Percentiles rank a stretch among this genome's conserved stretches.
These are phyloP conservation scores for Pemphigus obesinymphae DNA, from an alignment of 1,140 invertebrate genomes.

Conservation along the genomic window DNA sequence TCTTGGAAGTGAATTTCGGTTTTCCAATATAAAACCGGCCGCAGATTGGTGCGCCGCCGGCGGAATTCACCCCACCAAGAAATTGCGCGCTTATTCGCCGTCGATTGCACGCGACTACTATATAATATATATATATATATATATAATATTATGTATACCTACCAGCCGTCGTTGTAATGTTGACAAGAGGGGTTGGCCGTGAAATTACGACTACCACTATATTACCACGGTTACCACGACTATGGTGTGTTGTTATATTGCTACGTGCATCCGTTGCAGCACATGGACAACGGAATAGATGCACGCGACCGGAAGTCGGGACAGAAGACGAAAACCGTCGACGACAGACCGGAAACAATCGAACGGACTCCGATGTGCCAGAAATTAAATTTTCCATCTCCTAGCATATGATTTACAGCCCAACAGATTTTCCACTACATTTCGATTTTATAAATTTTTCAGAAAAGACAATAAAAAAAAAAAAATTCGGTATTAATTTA, in stretches of 20 bases:
- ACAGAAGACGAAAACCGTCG: background rate
- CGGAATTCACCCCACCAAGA: background rate
- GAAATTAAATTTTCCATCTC: background rate
- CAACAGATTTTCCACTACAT: no score
- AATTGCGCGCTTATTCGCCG: background rate
- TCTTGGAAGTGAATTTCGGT: constrained; percentile 26
- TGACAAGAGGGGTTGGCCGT: background rate
- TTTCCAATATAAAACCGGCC: constrained; percentile 29
- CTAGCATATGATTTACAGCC: background rate
- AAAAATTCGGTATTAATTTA: no score
- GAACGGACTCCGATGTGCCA: no score
- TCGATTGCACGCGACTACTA: background rate
- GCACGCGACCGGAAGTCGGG: constrained; percentile 6
- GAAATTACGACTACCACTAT: background rate
- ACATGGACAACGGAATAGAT: background rate
- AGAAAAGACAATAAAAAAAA: no score
- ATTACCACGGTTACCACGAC: background rate
- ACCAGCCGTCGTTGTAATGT: background rate
- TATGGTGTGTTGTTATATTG: no score
- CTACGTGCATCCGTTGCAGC: background rate
- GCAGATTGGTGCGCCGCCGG: background rate
- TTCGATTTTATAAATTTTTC: no score
- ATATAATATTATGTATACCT: no score
- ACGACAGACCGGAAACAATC: background rate
- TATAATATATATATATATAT: background rate